Evolutionary conservation across 2,113 vertebrate species (phyloP).

Genomic region (Anser brachyrhynchus): DNA sequence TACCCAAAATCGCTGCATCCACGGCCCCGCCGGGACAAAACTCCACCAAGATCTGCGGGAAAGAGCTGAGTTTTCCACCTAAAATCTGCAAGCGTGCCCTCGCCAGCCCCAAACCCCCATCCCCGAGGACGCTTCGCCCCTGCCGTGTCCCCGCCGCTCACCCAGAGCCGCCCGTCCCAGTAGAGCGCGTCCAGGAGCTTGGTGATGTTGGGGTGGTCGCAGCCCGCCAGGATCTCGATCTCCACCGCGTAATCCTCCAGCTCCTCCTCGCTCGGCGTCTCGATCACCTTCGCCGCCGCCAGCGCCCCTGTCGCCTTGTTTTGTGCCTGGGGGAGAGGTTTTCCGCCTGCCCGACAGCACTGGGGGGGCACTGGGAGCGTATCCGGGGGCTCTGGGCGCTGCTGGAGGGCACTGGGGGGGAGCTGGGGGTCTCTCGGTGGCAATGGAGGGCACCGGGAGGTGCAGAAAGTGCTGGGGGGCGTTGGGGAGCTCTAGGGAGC

Average conservation of each 20-base stretch:
- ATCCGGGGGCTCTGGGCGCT: too few species aligned
- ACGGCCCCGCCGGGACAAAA: constrained; percentile 79
- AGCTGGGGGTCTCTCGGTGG: too few species aligned
- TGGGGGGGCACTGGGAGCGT: too few species aligned
- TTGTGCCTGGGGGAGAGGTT: background rate
- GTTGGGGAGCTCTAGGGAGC: too few species aligned
- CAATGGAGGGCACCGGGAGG: too few species aligned
- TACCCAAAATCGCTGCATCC: constrained; percentile 77
- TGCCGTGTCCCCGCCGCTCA: background rate
- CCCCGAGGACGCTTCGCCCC: too few species aligned
- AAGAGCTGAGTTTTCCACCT: background rate
- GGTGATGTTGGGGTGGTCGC: constrained; percentile 70
- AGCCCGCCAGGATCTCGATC: constrained; percentile 72
- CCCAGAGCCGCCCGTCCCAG: constrained; percentile 73
- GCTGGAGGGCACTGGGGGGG: too few species aligned
- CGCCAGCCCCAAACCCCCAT: background rate
- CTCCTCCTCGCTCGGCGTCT: constrained; percentile 67
- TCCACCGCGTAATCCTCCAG: constrained; percentile 73
- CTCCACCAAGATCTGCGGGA: constrained; percentile 75
- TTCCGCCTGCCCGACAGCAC: accelerated
- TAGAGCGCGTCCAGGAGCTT: constrained; percentile 69
- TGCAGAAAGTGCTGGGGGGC: too few species aligned
- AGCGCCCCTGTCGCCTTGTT: constrained; percentile 30
- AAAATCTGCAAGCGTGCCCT: accelerated
- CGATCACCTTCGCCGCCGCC: constrained; percentile 73